Evolutionary conservation across 2,888 invertebrate species (phyloP), one percentile per base, ranked within the genome.

Genomic region (Keiferia lycopersicella): DNA sequence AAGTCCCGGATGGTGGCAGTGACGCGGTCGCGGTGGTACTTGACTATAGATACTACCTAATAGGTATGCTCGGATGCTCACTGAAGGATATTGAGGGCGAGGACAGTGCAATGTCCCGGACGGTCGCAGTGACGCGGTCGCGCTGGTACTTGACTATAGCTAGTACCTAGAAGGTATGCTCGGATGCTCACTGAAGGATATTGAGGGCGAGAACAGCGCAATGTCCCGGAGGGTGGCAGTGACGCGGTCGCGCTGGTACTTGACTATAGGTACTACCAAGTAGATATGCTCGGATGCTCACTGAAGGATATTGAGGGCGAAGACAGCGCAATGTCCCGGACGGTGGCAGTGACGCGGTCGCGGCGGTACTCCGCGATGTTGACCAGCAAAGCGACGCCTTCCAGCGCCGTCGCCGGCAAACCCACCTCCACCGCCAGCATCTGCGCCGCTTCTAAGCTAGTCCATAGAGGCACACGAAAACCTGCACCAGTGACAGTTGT

Each of bases 391-490:
- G 65, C 73, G 0, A 82, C 66, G 0, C 64, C 67, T 0, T 67
- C 56, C 20, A 78, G 18, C 20, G 72, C 22, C 0, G 51, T 4
- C 0, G 48, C 4, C 0, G 71, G 57, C 20, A 83, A 41, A 0
- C 78, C 79, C 8, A 78, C 65, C 14, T 76, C 69, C 12, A 67
- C 60, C 0, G 82, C 82, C 12, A 87, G 69, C 64, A 79, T 68
- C 58, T 77, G 68, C 0, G 78, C 81, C 10, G 73, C 72, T 12
- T 87, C 82, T 34, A 80, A 74, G 6, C 78, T 78, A 2, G 81
- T 83, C 84, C 83, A 86, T 45, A 83, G 16, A 0, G 87, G 84
- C n/a, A 87, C 67, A 1, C 72, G 72, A 58, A 73, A 86, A 14
- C 69, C 87, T 87, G 63, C 0, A 67, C 62, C 53, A 63, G 4